phyloP scores from a whole-genome alignment of 2,797 vertebrate genomes.

The Tragopan temminckii region DNA sequence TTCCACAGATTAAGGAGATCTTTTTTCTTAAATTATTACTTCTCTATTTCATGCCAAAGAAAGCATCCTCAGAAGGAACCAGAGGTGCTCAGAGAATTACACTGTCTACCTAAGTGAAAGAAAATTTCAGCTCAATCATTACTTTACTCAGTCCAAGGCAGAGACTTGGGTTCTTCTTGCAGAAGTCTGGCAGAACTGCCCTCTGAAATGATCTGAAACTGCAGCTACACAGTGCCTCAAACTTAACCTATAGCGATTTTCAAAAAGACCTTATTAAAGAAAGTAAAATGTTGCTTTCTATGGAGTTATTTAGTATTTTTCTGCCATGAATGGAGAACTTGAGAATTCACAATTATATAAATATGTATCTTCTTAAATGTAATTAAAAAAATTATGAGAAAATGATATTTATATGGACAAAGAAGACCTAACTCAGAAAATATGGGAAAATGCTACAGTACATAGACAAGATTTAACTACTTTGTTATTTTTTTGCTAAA shows the following conservation, averaged over 20 bases:
- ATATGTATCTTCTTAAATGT: neutral
- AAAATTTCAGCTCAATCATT: neutral
- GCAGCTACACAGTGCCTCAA: neutral
- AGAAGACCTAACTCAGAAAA: neutral
- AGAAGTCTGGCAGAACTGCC: neutral
- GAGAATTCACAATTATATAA: neutral
- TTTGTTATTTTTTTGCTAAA: neutral
- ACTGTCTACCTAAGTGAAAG: neutral
- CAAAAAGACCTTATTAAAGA: neutral
- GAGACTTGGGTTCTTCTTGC: neutral
- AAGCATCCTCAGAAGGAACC: neutral
- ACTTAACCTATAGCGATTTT: neutral
- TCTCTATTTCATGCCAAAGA: neutral
- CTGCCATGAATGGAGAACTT: neutral
- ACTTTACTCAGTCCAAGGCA: neutral
- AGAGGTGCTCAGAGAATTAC: neutral
- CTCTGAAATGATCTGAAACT: neutral
- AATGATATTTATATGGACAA: neutral
- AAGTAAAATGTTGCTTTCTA: neutral
- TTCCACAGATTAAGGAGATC: neutral
- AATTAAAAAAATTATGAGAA: neutral
- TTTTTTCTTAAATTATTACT: neutral
- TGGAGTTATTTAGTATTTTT: neutral
- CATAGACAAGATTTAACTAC: fast-evolving
- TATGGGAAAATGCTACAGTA: neutral